phyloP scores from a whole-genome alignment of 2,888 invertebrate species.

The Machimus rusticus region DNA sequence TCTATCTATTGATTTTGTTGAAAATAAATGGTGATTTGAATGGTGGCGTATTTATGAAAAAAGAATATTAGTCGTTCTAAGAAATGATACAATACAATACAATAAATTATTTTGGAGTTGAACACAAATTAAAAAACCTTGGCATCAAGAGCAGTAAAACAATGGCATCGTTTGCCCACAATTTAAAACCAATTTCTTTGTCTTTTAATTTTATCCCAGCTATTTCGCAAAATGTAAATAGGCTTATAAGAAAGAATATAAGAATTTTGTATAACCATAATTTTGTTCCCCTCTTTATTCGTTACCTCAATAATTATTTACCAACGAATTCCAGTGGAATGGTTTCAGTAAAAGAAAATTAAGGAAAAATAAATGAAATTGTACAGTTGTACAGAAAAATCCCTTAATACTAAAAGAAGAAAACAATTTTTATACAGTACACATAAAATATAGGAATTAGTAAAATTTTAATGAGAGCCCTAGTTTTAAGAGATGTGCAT shows the following conservation, averaged over 20 bases:
- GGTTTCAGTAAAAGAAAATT: conserved; percentile 1
- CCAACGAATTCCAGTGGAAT: conserved; percentile 33
- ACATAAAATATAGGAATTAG: conserved; percentile 4
- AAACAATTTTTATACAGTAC: conserved; percentile 8
- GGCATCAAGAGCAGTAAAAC: not conserved
- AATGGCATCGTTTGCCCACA: not conserved
- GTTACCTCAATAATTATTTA: not conserved
- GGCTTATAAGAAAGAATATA: not conserved
- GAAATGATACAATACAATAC: not conserved
- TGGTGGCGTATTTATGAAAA: not conserved
- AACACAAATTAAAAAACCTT: not conserved
- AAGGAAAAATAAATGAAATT: not conserved
- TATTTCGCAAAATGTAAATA: not conserved
- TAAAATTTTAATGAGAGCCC: conserved; percentile 5
- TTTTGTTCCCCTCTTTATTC: not conserved
- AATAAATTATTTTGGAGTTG: not conserved
- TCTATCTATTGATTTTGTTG: not conserved
- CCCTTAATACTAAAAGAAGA: not conserved
- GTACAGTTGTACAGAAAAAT: conserved; percentile 18
- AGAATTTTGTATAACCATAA: not conserved
- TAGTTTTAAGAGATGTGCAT: not conserved
- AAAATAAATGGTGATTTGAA: not conserved
- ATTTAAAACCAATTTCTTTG: not conserved
- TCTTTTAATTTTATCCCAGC: not conserved
- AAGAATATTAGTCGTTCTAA: not conserved